phyloP scores from a whole-genome alignment of 2,888 invertebrate species.

The Aphodius sticticus region DNA sequence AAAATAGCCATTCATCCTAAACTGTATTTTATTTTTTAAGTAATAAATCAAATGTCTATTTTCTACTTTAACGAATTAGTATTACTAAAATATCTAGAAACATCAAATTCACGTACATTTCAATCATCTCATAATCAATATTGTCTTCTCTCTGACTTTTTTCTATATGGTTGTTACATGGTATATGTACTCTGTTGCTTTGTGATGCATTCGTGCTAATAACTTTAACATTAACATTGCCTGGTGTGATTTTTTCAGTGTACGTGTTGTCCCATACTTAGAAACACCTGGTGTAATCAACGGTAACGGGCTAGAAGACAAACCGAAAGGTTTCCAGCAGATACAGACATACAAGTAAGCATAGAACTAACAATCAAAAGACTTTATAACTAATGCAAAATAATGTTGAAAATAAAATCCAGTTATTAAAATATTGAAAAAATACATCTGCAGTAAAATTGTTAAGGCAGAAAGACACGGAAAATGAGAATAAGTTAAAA shows the following conservation, averaged over 20 bases:
- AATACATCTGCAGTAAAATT: no score
- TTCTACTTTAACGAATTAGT: no score
- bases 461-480: no score
- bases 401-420: no score
- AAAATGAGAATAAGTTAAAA: no score
- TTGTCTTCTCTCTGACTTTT: not conserved
- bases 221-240: constrained; percentile 33
- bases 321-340: constrained; percentile 71
- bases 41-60: no score
- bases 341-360: constrained; percentile 80
- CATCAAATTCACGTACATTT: no score
- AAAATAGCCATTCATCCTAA: no score
- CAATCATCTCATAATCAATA: not conserved
- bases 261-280: constrained; percentile 68
- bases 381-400: no score
- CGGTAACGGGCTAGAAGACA: constrained; percentile 70
- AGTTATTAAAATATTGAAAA: no score
- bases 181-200: not conserved
- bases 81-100: no score
- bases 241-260: constrained; percentile 44
- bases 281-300: constrained; percentile 65
- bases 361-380: not conserved
- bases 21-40: no score
- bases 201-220: constrained; percentile 18
- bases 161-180: not conserved